Conservation (phyloP, 1,140 invertebrate species). For the Steinernema khuongi region DNA sequence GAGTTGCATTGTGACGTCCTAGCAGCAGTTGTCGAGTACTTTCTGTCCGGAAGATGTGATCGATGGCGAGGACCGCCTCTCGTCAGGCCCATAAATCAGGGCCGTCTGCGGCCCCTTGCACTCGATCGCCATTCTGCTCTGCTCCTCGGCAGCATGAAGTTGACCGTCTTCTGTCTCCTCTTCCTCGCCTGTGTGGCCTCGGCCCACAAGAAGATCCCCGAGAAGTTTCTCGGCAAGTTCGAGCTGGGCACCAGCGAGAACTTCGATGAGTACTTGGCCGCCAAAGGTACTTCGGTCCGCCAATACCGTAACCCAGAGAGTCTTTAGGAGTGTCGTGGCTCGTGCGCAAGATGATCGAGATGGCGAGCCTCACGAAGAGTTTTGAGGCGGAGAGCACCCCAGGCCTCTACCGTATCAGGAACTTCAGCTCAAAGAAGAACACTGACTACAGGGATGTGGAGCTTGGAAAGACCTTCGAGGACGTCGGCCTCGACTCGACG, state of each 20-base stretch:
- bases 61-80: too few relatives aligned
- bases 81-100: too few relatives aligned
- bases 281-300: slow-evolving; percentile 9
- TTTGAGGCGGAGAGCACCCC: slow-evolving; percentile 2
- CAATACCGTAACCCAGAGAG: background rate
- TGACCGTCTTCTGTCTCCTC: background rate
- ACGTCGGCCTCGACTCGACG: slow-evolving; percentile 21
- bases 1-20: too few relatives aligned
- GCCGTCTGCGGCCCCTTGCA: too few relatives aligned
- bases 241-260: slow-evolving; percentile 21
- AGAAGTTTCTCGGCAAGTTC: slow-evolving; percentile 23
- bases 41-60: too few relatives aligned
- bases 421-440: slow-evolving; percentile 17
- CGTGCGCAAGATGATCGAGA: slow-evolving; percentile 20
- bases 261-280: slow-evolving; percentile 26
- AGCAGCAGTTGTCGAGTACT: too few relatives aligned
- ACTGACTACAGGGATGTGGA: slow-evolving; percentile 11
- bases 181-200: background rate
- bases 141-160: too few relatives aligned
- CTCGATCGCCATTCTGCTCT: too few relatives aligned
- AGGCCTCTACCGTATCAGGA: slow-evolving; percentile 11
- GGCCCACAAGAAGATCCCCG: slow-evolving; percentile 4
- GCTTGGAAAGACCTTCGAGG: slow-evolving; percentile 15
- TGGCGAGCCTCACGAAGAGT: slow-evolving; percentile 18
- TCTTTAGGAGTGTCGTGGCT: slow-evolving; percentile 17